Conservation (phyloP, 2,797 vertebrate genomes). For the Thalassophryne amazonica region DNA sequence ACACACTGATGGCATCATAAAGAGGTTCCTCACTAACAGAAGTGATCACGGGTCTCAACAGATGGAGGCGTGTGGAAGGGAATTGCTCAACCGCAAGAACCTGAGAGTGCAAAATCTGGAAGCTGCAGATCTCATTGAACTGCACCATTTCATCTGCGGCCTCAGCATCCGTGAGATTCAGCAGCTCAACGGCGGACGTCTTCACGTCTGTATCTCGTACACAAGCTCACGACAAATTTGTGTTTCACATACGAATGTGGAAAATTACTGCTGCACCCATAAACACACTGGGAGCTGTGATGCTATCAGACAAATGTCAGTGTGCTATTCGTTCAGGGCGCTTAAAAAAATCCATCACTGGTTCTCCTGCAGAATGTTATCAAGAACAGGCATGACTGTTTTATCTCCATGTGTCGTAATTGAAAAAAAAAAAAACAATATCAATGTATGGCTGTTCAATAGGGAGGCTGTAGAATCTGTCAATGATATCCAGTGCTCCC, state of each 20-base stretch:
- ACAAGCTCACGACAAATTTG: no score
- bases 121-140: conserved; percentile 51
- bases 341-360: no score
- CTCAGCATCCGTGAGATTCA: conserved; percentile 49
- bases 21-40: not conserved
- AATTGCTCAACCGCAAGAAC: conserved; percentile 23
- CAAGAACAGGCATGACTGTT: no score
- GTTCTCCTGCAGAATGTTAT: no score
- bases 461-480: conserved; percentile 70
- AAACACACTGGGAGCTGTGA: no score
- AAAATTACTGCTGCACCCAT: no score
- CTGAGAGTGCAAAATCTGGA: conserved; percentile 37
- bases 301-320: no score
- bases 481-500: conserved; percentile 45
- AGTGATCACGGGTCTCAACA: conserved; percentile 20
- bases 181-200: conserved; percentile 37
- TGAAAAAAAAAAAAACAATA: no score
- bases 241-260: no score
- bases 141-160: conserved; percentile 74
- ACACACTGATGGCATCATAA: not conserved
- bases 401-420: no score
- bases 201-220: conserved; percentile 68
- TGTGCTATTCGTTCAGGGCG: no score
- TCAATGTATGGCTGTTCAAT: conserved; percentile 22
- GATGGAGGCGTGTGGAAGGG: conserved; percentile 59